phyloP scores from a whole-genome alignment of 2,113 vertebrate genomes.

The Ptyas mucosa region DNA sequence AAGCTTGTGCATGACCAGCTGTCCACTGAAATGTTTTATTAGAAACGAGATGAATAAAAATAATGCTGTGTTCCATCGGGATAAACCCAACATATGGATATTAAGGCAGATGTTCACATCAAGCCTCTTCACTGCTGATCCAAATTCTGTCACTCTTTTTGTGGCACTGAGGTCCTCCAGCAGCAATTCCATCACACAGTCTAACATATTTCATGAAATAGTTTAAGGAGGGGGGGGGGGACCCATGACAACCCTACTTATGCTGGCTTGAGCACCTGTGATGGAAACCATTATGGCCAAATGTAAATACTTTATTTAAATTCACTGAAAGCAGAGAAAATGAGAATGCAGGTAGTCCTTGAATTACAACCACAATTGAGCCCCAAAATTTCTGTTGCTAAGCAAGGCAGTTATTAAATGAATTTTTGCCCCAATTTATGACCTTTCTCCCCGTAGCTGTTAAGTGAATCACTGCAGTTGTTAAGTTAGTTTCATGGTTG shows the following conservation, averaged over 20 bases:
- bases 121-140: neutral
- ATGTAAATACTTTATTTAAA: neutral
- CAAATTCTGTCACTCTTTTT: neutral
- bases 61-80: neutral
- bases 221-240: neutral
- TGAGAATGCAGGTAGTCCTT: neutral
- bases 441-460: neutral
- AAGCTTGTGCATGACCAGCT: neutral
- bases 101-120: neutral
- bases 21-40: neutral
- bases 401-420: neutral
- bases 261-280: neutral
- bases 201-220: neutral
- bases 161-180: neutral
- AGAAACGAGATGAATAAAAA: neutral
- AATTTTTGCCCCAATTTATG: neutral
- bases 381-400: neutral
- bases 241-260: neutral
- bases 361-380: neutral
- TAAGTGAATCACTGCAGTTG: neutral
- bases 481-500: neutral
- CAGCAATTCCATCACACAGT: neutral
- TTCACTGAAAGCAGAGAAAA: neutral
- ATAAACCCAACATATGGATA: neutral
- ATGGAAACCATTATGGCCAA: neutral